These are phyloP conservation scores for Metallyticus violacea DNA, from an alignment of 2,888 invertebrate genomes.

Conservation along the genomic window DNA sequence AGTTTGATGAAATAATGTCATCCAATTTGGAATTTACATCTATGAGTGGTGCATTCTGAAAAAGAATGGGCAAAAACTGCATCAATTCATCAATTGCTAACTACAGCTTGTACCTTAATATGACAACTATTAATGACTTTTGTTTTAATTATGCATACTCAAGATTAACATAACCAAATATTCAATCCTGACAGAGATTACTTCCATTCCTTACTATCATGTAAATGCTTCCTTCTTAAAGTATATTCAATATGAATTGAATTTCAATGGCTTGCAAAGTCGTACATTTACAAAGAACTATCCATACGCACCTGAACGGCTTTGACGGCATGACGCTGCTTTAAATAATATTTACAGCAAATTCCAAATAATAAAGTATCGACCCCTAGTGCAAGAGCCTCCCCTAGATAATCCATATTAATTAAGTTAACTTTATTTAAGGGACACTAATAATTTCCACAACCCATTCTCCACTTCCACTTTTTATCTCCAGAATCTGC, in stretches of 20 bases:
- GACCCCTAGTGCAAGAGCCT: conserved; percentile 69
- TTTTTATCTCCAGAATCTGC: background rate
- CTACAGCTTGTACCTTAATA: no score
- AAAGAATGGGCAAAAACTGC: no score
- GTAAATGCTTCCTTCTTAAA: no score
- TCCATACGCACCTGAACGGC: conserved; percentile 62
- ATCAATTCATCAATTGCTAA: no score
- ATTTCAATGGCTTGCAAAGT: no score
- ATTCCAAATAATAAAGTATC: conserved; percentile 71
- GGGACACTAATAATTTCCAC: background rate
- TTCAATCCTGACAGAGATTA: no score
- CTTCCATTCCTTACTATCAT: no score
- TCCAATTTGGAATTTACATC: conserved; percentile 64
- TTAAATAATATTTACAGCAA: conserved; percentile 71
- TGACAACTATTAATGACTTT: no score
- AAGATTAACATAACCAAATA: background rate
- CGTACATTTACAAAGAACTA: background rate
- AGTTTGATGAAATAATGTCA: conserved; percentile 58
- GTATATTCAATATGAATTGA: no score
- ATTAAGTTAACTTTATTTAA: background rate
- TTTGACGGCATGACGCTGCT: conserved; percentile 68
- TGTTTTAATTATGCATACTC: background rate
- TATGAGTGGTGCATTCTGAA: conserved; percentile 65
- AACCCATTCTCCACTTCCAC: background rate
- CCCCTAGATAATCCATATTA: conserved; percentile 72